Evolutionary conservation across 2,888 invertebrate genomes (phyloP).

Genomic region (Phrixothrix hirtus): DNA sequence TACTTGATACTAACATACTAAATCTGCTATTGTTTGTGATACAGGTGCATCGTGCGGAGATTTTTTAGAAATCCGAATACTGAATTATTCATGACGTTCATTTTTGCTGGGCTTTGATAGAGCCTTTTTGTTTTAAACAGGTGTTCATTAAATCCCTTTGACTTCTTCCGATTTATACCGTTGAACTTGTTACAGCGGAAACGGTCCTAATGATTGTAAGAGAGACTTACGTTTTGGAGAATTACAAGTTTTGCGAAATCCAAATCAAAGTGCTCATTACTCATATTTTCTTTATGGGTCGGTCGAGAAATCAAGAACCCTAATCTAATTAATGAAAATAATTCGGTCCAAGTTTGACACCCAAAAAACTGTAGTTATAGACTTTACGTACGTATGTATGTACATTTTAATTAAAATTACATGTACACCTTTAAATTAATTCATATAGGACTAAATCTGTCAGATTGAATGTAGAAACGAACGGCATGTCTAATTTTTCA

Average conservation of each 20-base stretch:
- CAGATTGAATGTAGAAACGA: too few species aligned
- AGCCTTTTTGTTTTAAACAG: conserved; percentile 11
- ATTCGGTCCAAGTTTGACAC: too few species aligned
- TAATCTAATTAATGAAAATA: too few species aligned
- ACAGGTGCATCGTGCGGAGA: conserved; percentile 19
- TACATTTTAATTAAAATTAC: too few species aligned
- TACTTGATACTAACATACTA: conserved; percentile 11
- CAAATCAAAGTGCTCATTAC: background rate
- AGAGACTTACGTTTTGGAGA: too few species aligned
- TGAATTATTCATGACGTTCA: conserved; percentile 25
- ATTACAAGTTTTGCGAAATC: too few species aligned
- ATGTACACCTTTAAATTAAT: too few species aligned
- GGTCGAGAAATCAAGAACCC: background rate
- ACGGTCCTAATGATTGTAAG: too few species aligned
- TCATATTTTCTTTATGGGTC: background rate
- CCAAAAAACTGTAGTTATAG: too few species aligned
- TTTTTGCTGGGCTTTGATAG: conserved; percentile 8
- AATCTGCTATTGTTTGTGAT: conserved; percentile 15
- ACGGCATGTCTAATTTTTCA: too few species aligned
- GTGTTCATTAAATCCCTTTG: conserved; percentile 8
- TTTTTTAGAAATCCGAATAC: conserved; percentile 12
- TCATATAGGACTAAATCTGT: too few species aligned
- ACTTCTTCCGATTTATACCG: background rate
- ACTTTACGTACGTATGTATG: too few species aligned
- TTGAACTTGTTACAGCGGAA: background rate